Evolutionary conservation across 2,113 vertebrate genomes (phyloP).

Genomic region (Ictidomys tridecemlineatus): DNA sequence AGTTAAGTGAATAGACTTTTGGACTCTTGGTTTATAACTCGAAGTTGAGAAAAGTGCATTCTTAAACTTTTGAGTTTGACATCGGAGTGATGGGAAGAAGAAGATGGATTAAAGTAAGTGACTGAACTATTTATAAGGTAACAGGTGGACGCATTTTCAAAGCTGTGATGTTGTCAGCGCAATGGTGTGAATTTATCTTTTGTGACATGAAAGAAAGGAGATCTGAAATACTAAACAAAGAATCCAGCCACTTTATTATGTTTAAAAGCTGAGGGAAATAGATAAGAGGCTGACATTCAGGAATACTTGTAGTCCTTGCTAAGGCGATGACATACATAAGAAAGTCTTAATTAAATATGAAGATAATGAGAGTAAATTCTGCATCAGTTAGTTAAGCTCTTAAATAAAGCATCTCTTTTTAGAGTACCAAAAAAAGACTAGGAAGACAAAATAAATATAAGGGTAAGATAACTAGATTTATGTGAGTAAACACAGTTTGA

Average conservation of each 20-base stretch:
- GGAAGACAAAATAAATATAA: slow-evolving; percentile 62
- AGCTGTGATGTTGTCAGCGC: slow-evolving; percentile 70
- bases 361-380: slow-evolving; percentile 69
- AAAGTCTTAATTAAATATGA: slow-evolving; percentile 75
- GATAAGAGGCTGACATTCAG: slow-evolving; percentile 67
- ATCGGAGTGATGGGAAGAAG: slow-evolving; percentile 60
- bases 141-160: slow-evolving; percentile 70
- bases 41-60: slow-evolving; percentile 30
- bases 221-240: slow-evolving; percentile 68
- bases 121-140: slow-evolving; percentile 76
- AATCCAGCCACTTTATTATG: slow-evolving; percentile 27
- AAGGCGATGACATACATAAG: slow-evolving; percentile 57
- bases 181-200: slow-evolving; percentile 76
- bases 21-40: slow-evolving; percentile 48
- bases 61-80: slow-evolving; percentile 72
- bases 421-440: slow-evolving; percentile 39
- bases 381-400: slow-evolving; percentile 73
- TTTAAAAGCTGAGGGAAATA: slow-evolving; percentile 74
- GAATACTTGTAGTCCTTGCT: slow-evolving; percentile 27
- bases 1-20: slow-evolving; percentile 57
- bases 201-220: slow-evolving; percentile 66
- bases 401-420: slow-evolving; percentile 65
- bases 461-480: slow-evolving; percentile 44
- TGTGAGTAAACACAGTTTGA: slow-evolving; percentile 49
- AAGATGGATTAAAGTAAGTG: slow-evolving; percentile 67